phyloP scores from a whole-genome alignment of 2,888 invertebrate genomes.

The Drosophila siamana region DNA sequence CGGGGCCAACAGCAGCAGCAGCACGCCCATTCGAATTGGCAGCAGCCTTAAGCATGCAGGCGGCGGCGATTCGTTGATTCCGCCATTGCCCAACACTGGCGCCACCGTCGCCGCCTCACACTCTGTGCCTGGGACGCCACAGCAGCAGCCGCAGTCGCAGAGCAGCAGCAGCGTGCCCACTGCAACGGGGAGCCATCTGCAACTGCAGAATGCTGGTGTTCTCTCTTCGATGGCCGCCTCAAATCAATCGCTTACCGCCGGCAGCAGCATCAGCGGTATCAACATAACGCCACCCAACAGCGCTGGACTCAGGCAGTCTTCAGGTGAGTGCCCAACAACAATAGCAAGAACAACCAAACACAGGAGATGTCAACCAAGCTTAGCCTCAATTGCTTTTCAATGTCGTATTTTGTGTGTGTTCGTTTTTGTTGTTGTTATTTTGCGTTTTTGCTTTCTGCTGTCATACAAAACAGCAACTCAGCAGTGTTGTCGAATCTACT shows the following conservation, averaged over 20 bases:
- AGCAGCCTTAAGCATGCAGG: conserved; percentile 66
- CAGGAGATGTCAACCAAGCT: conserved; percentile 35
- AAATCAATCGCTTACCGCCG: conserved; percentile 74
- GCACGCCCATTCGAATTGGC: conserved; percentile 83
- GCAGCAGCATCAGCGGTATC: conserved; percentile 66
- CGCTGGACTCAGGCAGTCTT: conserved; percentile 80
- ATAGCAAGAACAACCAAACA: background rate
- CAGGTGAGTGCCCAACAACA: conserved; percentile 73
- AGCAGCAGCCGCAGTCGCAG: conserved; percentile 63
- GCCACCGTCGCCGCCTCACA: conserved; percentile 38
- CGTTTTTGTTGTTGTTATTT: conserved; percentile 18
- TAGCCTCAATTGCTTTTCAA: conserved; percentile 50
- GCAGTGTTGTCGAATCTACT: background rate
- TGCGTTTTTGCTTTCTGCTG: conserved; percentile 8
- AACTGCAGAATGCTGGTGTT: conserved; percentile 69
- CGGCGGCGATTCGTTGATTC: conserved; percentile 67
- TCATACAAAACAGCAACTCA: conserved; percentile 23
- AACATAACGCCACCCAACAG: conserved; percentile 84
- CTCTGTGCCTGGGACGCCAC: conserved; percentile 63
- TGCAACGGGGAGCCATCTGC: conserved; percentile 68
- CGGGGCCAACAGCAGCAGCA: conserved; percentile 68
- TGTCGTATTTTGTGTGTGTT: conserved; percentile 52
- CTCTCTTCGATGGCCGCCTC: conserved; percentile 74
- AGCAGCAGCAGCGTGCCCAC: conserved; percentile 78
- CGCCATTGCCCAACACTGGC: conserved; percentile 21